Percentiles rank a stretch among this genome's conserved stretches.
phyloP scores from a whole-genome alignment of 2,113 vertebrate species.

The Arizona elegans region DNA sequence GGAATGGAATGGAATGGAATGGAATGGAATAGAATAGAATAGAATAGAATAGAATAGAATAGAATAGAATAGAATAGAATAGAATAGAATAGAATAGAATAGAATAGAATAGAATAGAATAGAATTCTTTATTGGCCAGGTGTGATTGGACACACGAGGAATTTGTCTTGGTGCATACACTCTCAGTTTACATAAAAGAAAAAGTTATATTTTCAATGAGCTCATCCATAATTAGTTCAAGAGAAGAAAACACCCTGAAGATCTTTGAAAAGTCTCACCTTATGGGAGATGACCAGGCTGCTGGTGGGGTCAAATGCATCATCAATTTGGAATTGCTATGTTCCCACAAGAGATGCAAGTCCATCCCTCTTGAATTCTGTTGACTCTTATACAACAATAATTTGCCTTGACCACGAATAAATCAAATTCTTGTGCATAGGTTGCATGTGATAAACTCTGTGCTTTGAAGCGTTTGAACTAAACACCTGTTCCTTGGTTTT shows the following conservation, averaged over 20 bases:
- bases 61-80: no score
- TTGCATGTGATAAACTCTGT: not conserved
- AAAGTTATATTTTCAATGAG: not conserved
- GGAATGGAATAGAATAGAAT: no score
- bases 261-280: slow-evolving; percentile 22
- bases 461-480: not conserved
- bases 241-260: slow-evolving; percentile 29
- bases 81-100: no score
- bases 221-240: slow-evolving; percentile 38
- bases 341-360: not conserved
- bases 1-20: no score
- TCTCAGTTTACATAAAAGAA: not conserved
- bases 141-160: no score
- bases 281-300: not conserved
- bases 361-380: not conserved
- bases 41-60: no score
- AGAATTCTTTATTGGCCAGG: no score
- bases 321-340: not conserved
- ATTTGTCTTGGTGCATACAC: no score
- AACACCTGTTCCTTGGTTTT: not conserved
- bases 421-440: not conserved
- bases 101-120: no score
- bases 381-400: not conserved
- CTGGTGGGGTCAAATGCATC: not conserved
- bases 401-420: not conserved